A percentile compares a stretch with the other conserved stretches of the same genome.
Evolutionary conservation across 2,113 vertebrate species (phyloP).

Genomic region (Thunnus maccoyii): DNA sequence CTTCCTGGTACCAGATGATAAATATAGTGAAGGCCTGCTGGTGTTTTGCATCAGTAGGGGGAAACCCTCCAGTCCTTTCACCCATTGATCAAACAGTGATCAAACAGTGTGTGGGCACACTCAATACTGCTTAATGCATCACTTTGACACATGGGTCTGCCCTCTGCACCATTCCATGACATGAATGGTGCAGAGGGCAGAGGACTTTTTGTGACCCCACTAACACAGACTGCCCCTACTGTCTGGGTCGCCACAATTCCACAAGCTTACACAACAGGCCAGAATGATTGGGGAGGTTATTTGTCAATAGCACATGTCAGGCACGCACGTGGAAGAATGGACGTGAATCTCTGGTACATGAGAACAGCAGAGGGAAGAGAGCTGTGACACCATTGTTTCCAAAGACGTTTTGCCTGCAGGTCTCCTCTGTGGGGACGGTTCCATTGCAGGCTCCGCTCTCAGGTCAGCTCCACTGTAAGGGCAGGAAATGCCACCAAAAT

Average conservation of each 20-base stretch:
- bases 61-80: background rate
- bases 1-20: no score
- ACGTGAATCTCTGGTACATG: background rate
- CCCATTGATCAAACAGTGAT: background rate
- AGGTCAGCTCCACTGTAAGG: no score
- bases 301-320: background rate
- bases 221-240: background rate
- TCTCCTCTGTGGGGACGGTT: no score
- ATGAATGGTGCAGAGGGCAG: no score
- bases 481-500: no score
- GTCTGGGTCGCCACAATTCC: background rate
- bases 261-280: background rate
- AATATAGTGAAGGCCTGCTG: background rate
- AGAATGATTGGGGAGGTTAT: background rate
- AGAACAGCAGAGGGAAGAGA: background rate
- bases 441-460: no score
- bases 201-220: background rate
- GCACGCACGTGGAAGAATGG: background rate
- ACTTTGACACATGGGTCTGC: background rate
- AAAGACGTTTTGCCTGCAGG: no score
- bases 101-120: background rate
- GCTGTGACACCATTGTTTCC: background rate
- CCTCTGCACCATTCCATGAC: background rate
- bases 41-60: background rate
- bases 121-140: background rate